A percentile compares a stretch with the other conserved stretches of the same genome.
These are phyloP conservation scores for Asarcornis scutulata DNA, from an alignment of 2,113 vertebrate genomes.

Conservation along the genomic window DNA sequence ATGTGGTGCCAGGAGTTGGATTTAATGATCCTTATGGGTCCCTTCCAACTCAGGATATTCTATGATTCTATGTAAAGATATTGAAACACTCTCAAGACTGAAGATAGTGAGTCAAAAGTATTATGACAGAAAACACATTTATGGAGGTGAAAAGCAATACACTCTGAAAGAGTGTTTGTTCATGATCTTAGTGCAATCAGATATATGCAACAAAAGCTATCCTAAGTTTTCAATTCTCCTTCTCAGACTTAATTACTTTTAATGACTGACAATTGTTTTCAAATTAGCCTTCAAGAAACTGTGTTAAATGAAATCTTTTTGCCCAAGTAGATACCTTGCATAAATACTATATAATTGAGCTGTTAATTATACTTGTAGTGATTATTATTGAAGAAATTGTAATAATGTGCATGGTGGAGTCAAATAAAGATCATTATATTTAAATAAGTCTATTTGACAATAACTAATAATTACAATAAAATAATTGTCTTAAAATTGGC, in stretches of 20 bases:
- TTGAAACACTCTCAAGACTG: neutral
- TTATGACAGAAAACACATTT: neutral
- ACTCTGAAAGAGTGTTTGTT: neutral
- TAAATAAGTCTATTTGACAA: constrained; percentile 8
- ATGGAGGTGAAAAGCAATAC: neutral
- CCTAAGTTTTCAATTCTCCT: neutral
- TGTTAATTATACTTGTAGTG: neutral
- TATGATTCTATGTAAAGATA: neutral
- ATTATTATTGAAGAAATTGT: constrained; percentile 21
- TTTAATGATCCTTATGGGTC: too few relatives aligned
- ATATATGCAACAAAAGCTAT: neutral
- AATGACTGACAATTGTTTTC: neutral
- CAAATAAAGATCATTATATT: constrained; percentile 3
- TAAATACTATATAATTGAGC: neutral
- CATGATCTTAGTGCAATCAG: neutral
- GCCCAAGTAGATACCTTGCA: neutral
- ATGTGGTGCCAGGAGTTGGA: too few relatives aligned
- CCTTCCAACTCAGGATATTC: too few relatives aligned
- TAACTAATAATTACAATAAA: neutral
- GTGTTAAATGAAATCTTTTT: neutral
- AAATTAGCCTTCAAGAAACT: constrained; percentile 23
- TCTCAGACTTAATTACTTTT: neutral
- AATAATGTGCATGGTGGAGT: neutral
- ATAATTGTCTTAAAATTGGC: neutral
- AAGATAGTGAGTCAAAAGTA: neutral